Conservation (phyloP, 2,797 vertebrate species). For the Protosalanx chinensis region DNA sequence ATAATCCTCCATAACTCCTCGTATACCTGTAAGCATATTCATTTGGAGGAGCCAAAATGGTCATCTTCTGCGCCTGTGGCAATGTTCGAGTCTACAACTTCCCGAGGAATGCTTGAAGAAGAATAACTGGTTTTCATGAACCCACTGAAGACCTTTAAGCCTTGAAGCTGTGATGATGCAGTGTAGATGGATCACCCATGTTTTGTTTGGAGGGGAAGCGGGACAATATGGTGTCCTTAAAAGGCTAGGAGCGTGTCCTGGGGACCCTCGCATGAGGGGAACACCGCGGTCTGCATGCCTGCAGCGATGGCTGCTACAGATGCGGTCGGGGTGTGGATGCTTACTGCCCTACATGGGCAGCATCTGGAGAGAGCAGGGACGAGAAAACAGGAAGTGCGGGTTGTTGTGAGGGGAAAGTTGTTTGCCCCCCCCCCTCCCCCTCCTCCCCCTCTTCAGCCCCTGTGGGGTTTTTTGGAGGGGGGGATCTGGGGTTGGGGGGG, state of each 20-base stretch:
- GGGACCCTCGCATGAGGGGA: constrained; percentile 4
- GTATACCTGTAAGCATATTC: too few species aligned
- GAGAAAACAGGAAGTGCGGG: constrained; percentile 22
- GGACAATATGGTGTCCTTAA: constrained; percentile 53
- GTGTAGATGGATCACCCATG: not conserved
- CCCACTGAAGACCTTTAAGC: too few species aligned
- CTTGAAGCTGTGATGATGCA: not conserved
- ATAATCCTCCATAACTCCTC: too few species aligned
- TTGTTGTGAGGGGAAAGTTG: not conserved
- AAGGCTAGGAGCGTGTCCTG: constrained; percentile 43
- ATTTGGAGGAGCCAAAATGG: too few species aligned
- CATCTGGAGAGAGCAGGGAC: constrained; percentile 14
- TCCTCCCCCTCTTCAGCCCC: too few species aligned
- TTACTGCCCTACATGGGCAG: constrained; percentile 68
- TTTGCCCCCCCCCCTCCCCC: not conserved
- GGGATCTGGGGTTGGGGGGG: not conserved
- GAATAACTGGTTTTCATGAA: too few species aligned
- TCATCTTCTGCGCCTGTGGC: too few species aligned
- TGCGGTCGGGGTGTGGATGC: constrained; percentile 15
- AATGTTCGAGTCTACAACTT: too few species aligned
- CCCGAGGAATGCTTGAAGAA: not conserved
- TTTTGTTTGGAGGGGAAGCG: not conserved
- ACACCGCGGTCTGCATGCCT: constrained; percentile 22
- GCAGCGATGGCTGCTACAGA: constrained; percentile 7
- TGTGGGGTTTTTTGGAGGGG: not conserved